Evolutionary conservation across 2,113 vertebrate genomes (phyloP).

Genomic region (Protobothrops flavoviridis): DNA sequence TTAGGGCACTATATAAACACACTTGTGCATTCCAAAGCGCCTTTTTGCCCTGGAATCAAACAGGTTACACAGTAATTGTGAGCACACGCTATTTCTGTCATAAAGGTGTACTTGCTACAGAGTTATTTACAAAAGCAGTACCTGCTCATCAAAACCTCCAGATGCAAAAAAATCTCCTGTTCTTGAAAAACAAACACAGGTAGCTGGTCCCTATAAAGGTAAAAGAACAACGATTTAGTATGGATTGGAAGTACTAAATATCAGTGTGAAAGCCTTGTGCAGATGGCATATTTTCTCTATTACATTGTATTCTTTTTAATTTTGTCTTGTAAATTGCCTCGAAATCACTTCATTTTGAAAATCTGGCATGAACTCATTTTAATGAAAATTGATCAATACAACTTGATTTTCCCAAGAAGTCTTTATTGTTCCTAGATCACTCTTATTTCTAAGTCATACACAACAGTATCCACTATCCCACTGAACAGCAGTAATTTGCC

Average conservation of each 20-base stretch:
- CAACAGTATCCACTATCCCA: neutral
- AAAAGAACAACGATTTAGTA: constrained; percentile 6
- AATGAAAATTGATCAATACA: neutral
- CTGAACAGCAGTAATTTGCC: neutral
- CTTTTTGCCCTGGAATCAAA: neutral
- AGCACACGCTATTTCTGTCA: neutral
- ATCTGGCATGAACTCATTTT: neutral
- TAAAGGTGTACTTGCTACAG: neutral
- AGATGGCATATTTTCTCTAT: neutral
- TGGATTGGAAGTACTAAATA: neutral
- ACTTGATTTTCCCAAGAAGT: neutral
- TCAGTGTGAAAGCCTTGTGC: neutral
- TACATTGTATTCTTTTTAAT: neutral
- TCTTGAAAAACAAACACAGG: constrained; percentile 86
- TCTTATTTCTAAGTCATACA: neutral
- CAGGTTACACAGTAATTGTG: neutral
- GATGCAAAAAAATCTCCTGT: constrained; percentile 88
- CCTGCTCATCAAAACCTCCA: constrained; percentile 95
- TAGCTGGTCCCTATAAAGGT: constrained; percentile 81
- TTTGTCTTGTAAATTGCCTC: neutral
- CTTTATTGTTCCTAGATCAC: neutral
- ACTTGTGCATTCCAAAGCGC: neutral
- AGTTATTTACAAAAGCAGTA: constrained; percentile 45
- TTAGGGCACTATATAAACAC: neutral
- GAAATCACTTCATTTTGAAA: neutral